A percentile compares a stretch with the other conserved stretches of the same genome.
Conservation (phyloP, 1,140 invertebrate genomes). For the Lepeophtheirus salmonis region DNA sequence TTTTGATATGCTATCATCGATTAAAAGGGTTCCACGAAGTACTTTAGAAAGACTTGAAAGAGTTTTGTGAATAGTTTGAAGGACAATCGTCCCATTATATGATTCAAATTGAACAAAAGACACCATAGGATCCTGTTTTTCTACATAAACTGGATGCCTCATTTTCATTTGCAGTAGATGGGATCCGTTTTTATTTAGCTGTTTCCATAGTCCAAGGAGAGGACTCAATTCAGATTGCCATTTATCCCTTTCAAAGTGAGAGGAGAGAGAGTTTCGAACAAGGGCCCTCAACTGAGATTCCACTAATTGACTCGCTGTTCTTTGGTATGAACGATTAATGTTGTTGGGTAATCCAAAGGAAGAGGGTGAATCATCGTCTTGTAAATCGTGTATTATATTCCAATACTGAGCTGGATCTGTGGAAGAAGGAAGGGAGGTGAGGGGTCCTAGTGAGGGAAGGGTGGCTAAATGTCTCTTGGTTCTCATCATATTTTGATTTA, state of each 20-base stretch:
- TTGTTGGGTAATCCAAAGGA: constrained; percentile 62
- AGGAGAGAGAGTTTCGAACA: constrained; percentile 23
- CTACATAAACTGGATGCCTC: constrained; percentile 17
- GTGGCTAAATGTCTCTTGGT: constrained; percentile 26
- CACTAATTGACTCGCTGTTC: constrained; percentile 40
- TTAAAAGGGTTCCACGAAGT: constrained; percentile 35
- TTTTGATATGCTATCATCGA: constrained; percentile 33
- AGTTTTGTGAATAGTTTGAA: constrained; percentile 35
- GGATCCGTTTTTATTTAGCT: constrained; percentile 39
- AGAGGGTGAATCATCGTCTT: constrained; percentile 44
- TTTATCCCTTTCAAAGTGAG: constrained; percentile 28
- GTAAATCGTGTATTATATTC: constrained; percentile 38
- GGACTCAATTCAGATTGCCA: constrained; percentile 43
- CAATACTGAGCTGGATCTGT: constrained; percentile 40
- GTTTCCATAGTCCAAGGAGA: constrained; percentile 52
- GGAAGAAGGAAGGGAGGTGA: constrained; percentile 32
- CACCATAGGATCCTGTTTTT: constrained; percentile 30
- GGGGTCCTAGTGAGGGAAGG: constrained; percentile 35
- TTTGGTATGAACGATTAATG: constrained; percentile 54
- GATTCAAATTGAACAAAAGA: constrained; percentile 38
- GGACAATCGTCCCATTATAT: constrained; percentile 30
- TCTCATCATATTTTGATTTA: constrained; percentile 29
- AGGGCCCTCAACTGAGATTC: constrained; percentile 41
- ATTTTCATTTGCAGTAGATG: constrained; percentile 21
- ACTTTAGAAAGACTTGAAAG: constrained; percentile 42